These are phyloP conservation scores for Procambarus clarkii DNA, from an alignment of 1,140 invertebrate species.

Conservation along the genomic window DNA sequence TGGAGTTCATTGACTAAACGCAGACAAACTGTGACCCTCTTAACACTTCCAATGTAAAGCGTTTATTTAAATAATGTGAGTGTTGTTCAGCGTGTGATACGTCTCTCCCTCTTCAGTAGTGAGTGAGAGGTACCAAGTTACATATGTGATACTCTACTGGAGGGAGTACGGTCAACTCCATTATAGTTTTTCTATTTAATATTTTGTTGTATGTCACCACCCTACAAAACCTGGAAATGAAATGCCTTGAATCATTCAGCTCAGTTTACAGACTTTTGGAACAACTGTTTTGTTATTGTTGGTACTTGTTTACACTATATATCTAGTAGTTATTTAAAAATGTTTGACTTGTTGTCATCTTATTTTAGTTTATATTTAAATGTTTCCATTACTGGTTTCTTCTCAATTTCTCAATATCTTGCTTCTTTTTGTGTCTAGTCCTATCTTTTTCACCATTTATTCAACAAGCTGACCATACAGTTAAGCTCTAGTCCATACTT, in stretches of 20 bases:
- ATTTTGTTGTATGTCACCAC: conserved; percentile 16
- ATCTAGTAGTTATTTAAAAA: not conserved
- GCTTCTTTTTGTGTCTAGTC: not conserved
- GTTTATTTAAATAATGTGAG: not conserved
- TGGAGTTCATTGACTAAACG: not conserved
- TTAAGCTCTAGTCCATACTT: conserved; percentile 27
- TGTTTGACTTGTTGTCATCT: not conserved
- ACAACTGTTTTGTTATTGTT: not conserved
- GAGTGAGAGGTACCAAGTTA: conserved; percentile 18
- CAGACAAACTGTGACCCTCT: not conserved
- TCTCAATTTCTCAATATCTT: not conserved
- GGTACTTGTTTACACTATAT: not conserved
- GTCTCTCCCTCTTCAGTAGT: not conserved
- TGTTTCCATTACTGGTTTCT: not conserved
- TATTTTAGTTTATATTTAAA: not conserved
- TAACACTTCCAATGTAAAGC: not conserved
- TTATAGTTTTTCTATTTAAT: conserved; percentile 4
- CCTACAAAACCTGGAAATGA: not conserved
- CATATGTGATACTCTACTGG: conserved; percentile 38
- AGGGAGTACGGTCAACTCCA: conserved; percentile 18
- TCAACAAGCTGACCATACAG: conserved; percentile 14
- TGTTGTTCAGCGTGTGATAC: not conserved
- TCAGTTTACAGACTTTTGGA: not conserved
- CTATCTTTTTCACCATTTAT: not conserved
- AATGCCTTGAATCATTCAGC: conserved; percentile 11